Base-by-base conservation (phyloP, 2,797 vertebrate genomes). In the Notolabrus celidotus region DNA sequence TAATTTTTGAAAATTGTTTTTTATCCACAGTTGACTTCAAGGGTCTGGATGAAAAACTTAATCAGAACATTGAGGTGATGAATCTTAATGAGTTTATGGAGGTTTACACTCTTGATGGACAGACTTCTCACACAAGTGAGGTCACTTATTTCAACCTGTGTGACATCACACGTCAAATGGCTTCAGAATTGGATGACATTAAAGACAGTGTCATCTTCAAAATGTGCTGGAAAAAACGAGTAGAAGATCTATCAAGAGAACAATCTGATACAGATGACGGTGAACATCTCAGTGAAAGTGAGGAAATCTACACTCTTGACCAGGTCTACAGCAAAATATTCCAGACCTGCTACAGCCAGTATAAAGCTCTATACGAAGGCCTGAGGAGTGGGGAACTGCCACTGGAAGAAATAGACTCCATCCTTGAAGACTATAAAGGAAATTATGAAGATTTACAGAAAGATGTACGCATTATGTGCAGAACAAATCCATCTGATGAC, bases 401-500 rank as follows among this genome's bases (percentile, higher is more conserved):
- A 14, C 60, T 85, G 11, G 77, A 80, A 17, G 70, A 85, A 41
- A 33, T 69, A 52, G 77, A 85, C 52, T 56, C 4, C 23, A 45
- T 67, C n/a, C 68, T 80, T 72, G 29, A 69, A 6, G 22, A 3
- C 39, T 77, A 63, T 22, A 67, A 63, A 43, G 67, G 45, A 41
- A 58, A 45, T 5, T 43, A 61, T 10, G 0, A 61, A 60, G 71
- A 72, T 9, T 9, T 85, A 64, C 0, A 2, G 16, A 46, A 53
- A 7, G 80, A 85, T 14, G 63, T 85, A 19, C 2, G 49, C 0
- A 80, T 75, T 23, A 77, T 85, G 80, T 85, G 83, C 67, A 70
- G 50, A 66, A 56, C 14, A 16, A 0, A 85, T 31, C 2, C 2
- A 41, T 43, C 19, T 34, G 64, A 82, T 42, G 0, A 54, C 3